These are phyloP conservation scores for Eutolmus rufibarbis DNA, from an alignment of 2,888 invertebrate genomes.

Conservation along the genomic window DNA sequence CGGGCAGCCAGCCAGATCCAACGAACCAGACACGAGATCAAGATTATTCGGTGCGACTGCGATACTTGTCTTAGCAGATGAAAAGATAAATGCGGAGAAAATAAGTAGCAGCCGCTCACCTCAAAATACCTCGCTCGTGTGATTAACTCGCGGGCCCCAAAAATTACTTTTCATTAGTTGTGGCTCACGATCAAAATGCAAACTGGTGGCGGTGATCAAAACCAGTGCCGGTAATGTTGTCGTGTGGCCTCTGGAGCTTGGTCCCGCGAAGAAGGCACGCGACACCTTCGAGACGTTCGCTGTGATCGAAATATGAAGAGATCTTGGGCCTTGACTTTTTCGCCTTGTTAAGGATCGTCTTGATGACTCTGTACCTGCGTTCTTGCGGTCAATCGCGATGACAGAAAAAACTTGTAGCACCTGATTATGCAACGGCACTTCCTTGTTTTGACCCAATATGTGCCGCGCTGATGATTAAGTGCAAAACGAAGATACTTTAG, in stretches of 20 bases:
- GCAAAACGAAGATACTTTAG: neutral
- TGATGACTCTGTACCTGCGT: neutral
- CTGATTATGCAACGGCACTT: conserved; percentile 40
- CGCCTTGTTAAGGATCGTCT: neutral
- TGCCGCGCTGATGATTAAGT: conserved; percentile 18
- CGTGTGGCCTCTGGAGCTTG: neutral
- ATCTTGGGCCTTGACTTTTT: neutral
- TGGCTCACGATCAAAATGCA: conserved; percentile 27
- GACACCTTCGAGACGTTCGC: conserved; percentile 3
- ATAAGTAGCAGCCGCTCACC: conserved; percentile 15
- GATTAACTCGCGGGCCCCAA: conserved; percentile 15
- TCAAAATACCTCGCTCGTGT: neutral
- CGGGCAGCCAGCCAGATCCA: neutral
- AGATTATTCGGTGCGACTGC: conserved; percentile 18
- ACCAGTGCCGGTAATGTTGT: conserved; percentile 24
- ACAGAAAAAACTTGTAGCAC: conserved; percentile 34
- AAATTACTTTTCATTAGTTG: conserved; percentile 40
- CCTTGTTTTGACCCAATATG: conserved; percentile 35
- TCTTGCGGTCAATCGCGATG: conserved; percentile 21
- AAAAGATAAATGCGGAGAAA: conserved; percentile 37
- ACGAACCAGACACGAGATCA: neutral
- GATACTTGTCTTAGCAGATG: conserved; percentile 38
- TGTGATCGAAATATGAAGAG: conserved; percentile 39
- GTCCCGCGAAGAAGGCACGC: conserved; percentile 16
- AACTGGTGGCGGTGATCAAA: conserved; percentile 5